Conservation (phyloP, 2,888 invertebrate species). For the Megaustenia siamemsis region DNA sequence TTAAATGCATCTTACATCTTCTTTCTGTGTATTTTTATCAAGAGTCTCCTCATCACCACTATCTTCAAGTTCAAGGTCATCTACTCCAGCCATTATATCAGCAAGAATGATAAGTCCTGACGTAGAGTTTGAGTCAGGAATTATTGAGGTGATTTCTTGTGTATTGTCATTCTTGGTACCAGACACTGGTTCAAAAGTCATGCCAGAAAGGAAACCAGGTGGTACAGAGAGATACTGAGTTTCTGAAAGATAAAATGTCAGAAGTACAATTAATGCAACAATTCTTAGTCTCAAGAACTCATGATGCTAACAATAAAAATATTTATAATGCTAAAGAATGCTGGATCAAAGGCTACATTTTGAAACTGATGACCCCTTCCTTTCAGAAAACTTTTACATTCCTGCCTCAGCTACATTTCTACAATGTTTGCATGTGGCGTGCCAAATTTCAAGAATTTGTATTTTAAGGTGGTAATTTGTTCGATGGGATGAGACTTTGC, state of each 20-base stretch:
- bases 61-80: slow-evolving; percentile 71
- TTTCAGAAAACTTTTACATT: too few relatives aligned
- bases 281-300: background rate
- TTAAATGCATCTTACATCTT: slow-evolving; percentile 49
- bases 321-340: too few relatives aligned
- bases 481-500: too few relatives aligned
- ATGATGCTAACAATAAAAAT: background rate
- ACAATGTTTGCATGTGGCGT: too few relatives aligned
- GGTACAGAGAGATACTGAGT: slow-evolving; percentile 39
- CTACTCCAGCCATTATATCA: slow-evolving; percentile 71
- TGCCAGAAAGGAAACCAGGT: slow-evolving; percentile 41
- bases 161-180: slow-evolving; percentile 28
- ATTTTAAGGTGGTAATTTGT: too few relatives aligned
- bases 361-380: too few relatives aligned
- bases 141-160: slow-evolving; percentile 79
- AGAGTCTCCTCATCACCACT: slow-evolving; percentile 65
- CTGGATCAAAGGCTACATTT: too few relatives aligned
- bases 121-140: background rate
- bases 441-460: too few relatives aligned
- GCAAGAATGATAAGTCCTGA: slow-evolving; percentile 64
- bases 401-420: too few relatives aligned
- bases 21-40: slow-evolving; percentile 65
- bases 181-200: slow-evolving; percentile 22
- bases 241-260: slow-evolving; percentile 34
- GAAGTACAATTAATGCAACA: background rate